These are phyloP conservation scores for Cephus spinipes DNA, from an alignment of 2,888 invertebrate genomes.

Conservation along the genomic window DNA sequence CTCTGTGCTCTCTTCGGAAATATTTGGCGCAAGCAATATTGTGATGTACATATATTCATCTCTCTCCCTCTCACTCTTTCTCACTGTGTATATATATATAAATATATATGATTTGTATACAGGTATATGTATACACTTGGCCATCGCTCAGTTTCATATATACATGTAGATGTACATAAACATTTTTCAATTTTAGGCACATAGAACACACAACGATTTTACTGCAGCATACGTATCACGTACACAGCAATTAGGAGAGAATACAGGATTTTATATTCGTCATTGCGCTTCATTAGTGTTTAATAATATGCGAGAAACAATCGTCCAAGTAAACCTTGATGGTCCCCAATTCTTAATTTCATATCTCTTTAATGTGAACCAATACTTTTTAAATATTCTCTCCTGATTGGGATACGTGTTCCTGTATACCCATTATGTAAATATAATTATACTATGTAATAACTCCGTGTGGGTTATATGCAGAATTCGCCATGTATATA, in stretches of 20 bases:
- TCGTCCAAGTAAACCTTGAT: slow-evolving; percentile 20
- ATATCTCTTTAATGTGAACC: neutral
- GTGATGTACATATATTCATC: slow-evolving; percentile 6
- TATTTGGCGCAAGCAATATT: slow-evolving; percentile 10
- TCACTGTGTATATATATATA: slow-evolving; percentile 9
- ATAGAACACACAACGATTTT: slow-evolving; percentile 58
- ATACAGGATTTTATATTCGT: slow-evolving; percentile 21
- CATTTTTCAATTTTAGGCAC: slow-evolving; percentile 53
- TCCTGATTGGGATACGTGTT: slow-evolving; percentile 10
- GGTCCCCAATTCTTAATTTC: neutral
- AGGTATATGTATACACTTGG: slow-evolving; percentile 16
- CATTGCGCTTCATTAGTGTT: slow-evolving; percentile 10
- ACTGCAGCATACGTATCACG: slow-evolving; percentile 44
- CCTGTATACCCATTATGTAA: slow-evolving; percentile 16
- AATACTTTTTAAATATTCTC: slow-evolving; percentile 25
- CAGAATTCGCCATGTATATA: slow-evolving; percentile 11
- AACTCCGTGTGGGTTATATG: slow-evolving; percentile 20
- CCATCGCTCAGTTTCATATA: slow-evolving; percentile 8
- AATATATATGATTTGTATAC: slow-evolving; percentile 14
- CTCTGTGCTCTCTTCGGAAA: slow-evolving; percentile 6
- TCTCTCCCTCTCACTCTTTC: slow-evolving; percentile 6
- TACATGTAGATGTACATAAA: slow-evolving; percentile 18
- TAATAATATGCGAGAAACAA: slow-evolving; percentile 9
- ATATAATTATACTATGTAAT: slow-evolving; percentile 16
- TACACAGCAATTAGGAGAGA: slow-evolving; percentile 28